phyloP scores from a whole-genome alignment of 2,113 vertebrate genomes.

The Circaetus cinerascens region DNA sequence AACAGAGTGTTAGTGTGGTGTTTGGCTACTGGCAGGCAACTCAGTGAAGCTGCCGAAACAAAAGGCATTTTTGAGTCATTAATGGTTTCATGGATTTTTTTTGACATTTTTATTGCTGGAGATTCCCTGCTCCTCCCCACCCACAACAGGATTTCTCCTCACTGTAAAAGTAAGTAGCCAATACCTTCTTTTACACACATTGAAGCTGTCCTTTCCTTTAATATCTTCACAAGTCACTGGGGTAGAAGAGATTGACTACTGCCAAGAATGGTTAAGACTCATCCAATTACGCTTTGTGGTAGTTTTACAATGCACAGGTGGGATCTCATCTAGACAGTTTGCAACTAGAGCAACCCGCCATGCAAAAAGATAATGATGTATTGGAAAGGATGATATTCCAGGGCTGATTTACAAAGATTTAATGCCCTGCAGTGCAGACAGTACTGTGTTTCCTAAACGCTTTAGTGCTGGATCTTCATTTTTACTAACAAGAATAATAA shows the following conservation, averaged over 20 bases:
- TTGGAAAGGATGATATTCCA: conserved; percentile 3
- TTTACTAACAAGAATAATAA: conserved; percentile 6
- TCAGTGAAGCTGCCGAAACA: neutral
- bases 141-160: neutral
- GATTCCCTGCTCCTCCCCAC: neutral
- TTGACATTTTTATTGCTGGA: neutral
- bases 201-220: neutral
- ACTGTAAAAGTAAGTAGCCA: neutral
- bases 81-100: neutral
- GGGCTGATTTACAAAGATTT: conserved; percentile 14
- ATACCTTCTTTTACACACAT: neutral
- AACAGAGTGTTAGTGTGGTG: neutral
- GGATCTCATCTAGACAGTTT: neutral
- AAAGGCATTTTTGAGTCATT: neutral
- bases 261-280: conserved; percentile 1
- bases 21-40: neutral
- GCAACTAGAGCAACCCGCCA: conserved; percentile 7
- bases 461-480: neutral
- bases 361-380: conserved; percentile 19
- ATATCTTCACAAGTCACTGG: neutral
- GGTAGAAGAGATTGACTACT: neutral
- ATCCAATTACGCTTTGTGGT: neutral
- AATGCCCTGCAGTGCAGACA: neutral
- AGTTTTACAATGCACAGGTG: neutral
- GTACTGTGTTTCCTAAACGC: neutral